Evolutionary conservation across 2,113 vertebrate species (phyloP), one percentile per base, ranked within the genome.

Genomic region (Sciurus niger): DNA sequence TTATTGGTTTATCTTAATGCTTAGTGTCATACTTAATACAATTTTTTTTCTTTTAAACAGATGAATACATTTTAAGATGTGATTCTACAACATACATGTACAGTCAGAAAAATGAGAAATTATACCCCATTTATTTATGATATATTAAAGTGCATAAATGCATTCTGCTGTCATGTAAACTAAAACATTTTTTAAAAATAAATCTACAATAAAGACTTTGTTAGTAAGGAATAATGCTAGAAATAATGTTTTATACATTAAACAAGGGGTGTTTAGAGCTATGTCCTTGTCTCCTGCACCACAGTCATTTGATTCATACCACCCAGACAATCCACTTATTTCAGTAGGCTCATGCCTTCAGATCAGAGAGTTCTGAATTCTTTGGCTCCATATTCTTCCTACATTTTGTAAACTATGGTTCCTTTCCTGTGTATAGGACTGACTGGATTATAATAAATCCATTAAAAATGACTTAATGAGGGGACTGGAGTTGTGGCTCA

Each of bases 21-120:
- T 73, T 85, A 48, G 28, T 78, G 80, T 83, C 58, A 70, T 84
- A 70, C 24, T 93, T 95, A 92, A 34, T 88, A 73, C 77, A 8
- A 9, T 43, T 48, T 22, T 83, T 60, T 58, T 43, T 77, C 37
- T 76, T 40, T 40, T 40, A 40, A 40, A 40, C 40, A 40, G 40
- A 40, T 40, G 40, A 40, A 40, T 40, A 4, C 40, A 40, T 40
- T 40, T 40, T 40, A 40, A 40, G 40, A 40, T 40, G 40, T 40
- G 40, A 40, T 40, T 40, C 40, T 40, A 40, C 40, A 40, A 40
- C 40, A 40, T 40, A 40, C 40, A 40, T 40, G 40, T 40, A 40
- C 40, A 40, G 4, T 40, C 40, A 40, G 40, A 40, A 40, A 40
- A 40, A 40, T 40, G 40, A 40, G 40, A 40, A 40, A 40, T 40